Evolutionary conservation across 2,888 invertebrate species (phyloP).

Genomic region (Spisula subtruncata): DNA sequence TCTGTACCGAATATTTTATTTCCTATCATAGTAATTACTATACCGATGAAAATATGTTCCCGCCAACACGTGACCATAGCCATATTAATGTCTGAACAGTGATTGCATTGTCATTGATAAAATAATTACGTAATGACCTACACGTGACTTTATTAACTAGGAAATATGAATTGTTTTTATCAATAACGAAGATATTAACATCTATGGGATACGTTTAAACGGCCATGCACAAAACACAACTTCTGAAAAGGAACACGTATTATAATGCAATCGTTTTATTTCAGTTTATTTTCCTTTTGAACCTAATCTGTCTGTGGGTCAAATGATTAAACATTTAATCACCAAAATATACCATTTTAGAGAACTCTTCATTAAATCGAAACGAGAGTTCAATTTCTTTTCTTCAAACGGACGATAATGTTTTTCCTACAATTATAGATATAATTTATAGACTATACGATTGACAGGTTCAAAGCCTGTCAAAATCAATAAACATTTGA

Average conservation of each 20-base stretch:
- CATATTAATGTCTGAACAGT: background rate
- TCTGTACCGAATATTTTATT: background rate
- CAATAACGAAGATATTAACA: background rate
- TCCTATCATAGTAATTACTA: background rate
- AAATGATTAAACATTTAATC: constrained; percentile 8
- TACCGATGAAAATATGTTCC: background rate
- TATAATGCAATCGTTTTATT: background rate
- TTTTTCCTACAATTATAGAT: background rate
- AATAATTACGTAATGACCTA: background rate
- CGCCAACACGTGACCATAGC: background rate
- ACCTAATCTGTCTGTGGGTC: background rate
- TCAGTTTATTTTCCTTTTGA: background rate
- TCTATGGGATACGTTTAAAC: background rate
- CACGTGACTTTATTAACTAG: background rate
- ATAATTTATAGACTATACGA: constrained; percentile 3
- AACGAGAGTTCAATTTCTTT: background rate
- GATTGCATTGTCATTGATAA: background rate
- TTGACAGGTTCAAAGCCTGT: constrained; percentile 57
- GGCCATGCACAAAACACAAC: background rate
- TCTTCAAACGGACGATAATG: background rate
- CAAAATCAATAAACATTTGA: constrained; percentile 60
- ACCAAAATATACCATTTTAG: background rate
- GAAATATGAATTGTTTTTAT: background rate
- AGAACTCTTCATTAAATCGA: constrained; percentile 5
- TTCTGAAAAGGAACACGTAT: background rate